Percentiles rank a stretch among this genome's conserved stretches.
These are phyloP conservation scores for Luscinia luscinia DNA, from an alignment of 2,797 vertebrate genomes.

Conservation along the genomic window DNA sequence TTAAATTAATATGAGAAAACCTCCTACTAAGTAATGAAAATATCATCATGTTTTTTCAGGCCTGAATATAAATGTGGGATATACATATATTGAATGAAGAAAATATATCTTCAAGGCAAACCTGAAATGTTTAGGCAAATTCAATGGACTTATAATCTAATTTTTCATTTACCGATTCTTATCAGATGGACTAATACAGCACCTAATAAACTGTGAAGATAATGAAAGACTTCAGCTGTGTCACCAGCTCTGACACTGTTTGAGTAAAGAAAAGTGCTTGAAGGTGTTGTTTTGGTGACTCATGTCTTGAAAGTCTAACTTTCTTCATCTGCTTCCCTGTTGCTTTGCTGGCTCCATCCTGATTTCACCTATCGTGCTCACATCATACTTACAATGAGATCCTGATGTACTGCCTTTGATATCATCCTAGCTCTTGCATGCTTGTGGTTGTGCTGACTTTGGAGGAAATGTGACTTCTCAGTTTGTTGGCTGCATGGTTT, in stretches of 20 bases:
- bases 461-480: neutral
- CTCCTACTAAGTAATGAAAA: neutral
- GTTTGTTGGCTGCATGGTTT: neutral
- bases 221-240: neutral
- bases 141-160: constrained; percentile 11
- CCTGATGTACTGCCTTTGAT: neutral
- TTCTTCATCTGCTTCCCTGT: constrained; percentile 6
- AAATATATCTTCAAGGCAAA: constrained; percentile 24
- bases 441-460: constrained; percentile 23
- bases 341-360: neutral
- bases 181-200: constrained; percentile 23
- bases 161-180: constrained; percentile 47
- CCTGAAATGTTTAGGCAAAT: neutral
- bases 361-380: constrained; percentile 16
- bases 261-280: neutral
- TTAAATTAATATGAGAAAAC: constrained; percentile 4
- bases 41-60: neutral
- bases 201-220: neutral
- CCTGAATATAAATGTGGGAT: neutral
- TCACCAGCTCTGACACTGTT: neutral
- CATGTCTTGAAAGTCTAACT: neutral
- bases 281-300: constrained; percentile 42
- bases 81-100: neutral
- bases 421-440: neutral
- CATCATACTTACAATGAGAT: constrained; percentile 22